Percentiles rank a stretch among this genome's conserved stretches.
phyloP scores from a whole-genome alignment of 2,113 vertebrate species.

The Proteles cristata region DNA sequence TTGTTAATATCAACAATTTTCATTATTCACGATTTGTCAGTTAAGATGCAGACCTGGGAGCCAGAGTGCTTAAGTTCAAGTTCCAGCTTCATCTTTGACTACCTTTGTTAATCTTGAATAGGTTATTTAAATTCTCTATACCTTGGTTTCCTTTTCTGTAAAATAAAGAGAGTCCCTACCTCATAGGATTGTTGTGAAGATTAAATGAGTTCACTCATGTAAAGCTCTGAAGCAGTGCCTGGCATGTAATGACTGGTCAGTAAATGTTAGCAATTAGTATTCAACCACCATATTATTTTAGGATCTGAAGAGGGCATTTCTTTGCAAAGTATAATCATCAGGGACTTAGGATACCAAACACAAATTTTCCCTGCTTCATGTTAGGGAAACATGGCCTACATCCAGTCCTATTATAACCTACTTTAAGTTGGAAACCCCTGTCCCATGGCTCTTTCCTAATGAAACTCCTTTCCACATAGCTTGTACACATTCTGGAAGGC shows the following conservation, averaged over 20 bases:
- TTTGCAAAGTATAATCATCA: not conserved
- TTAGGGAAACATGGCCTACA: not conserved
- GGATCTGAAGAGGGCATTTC: not conserved
- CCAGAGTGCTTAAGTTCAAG: not conserved
- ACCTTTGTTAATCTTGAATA: slow-evolving; percentile 10
- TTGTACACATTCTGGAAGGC: not conserved
- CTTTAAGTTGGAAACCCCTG: not conserved
- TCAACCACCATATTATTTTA: not conserved
- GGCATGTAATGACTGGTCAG: not conserved
- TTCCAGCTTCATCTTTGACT: not conserved
- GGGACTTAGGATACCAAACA: not conserved
- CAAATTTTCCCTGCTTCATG: not conserved
- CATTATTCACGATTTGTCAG: slow-evolving; percentile 22
- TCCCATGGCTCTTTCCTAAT: not conserved
- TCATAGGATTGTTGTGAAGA: not conserved
- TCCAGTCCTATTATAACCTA: not conserved
- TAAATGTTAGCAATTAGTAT: slow-evolving; percentile 19
- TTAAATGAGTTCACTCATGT: slow-evolving; percentile 23
- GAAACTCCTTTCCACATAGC: not conserved
- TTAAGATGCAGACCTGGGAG: not conserved
- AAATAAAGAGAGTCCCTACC: not conserved
- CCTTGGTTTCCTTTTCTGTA: not conserved
- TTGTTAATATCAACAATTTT: slow-evolving; percentile 3
- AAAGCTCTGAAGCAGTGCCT: not conserved
- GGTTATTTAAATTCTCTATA: not conserved